Evolutionary conservation across 1,140 invertebrate species (phyloP), one percentile per base, ranked within the genome.

Genomic region (Bombus confusus): DNA sequence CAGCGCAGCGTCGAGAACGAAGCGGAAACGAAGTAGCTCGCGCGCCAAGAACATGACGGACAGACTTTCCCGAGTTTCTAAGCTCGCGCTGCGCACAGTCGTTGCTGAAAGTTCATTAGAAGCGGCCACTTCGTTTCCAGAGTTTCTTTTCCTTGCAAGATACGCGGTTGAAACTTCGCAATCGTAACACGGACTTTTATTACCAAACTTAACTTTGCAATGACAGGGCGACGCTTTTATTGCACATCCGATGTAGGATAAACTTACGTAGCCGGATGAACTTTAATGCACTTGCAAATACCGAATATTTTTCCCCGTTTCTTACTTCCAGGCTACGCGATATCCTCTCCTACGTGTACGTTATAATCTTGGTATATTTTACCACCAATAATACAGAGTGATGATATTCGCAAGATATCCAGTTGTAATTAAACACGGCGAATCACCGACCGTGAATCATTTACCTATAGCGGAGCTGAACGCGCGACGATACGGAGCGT

Each of bases 1-100:
- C 69, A 43, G 64, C 66, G 85, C 69, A 43, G 64, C 71, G 85
- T 34, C 34, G 74, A 34, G 52, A 41, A 85, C 64, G 59, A 82
- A 78, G 79, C 86, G 85, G 83, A 88, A 87, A 84, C 47, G 83
- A 82, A 83, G 77, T 85, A 80, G 57, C 39, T 69, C 57, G 52
- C 76, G 47, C 31, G 39, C n/a, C 39, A 57, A 78, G 79, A 57
- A 90, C 83, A 83, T 85, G 88, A 90, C 83, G 80, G 80, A 28
- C 85, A 83, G 83, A 75, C 47, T 62, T 72, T 62, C 43, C 82
- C 37, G 43, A 78, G 75, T 72, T 66, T 80, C 25, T 79, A 62
- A 79, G 75, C 76, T 22, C 52, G n/a, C 52, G 52, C 28, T 43
- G 37, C 41, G 73, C 31, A 39, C 28, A 2, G 22, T 34, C 31